Base-by-base conservation (phyloP, 2,113 vertebrate genomes). In the Colossoma macropomum region DNA sequence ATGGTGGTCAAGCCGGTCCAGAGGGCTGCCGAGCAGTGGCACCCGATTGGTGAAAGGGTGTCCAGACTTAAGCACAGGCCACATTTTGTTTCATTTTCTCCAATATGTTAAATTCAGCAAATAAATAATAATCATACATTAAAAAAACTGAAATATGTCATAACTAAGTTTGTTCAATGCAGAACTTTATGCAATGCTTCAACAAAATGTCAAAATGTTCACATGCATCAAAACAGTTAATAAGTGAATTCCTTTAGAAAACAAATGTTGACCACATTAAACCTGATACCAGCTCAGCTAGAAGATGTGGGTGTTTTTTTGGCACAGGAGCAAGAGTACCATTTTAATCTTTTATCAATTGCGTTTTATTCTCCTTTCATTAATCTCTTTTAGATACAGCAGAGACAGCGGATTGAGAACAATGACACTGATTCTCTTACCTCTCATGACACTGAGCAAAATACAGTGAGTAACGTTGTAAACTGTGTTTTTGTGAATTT, bases 391-490 rank as follows among this genome's bases (percentile, higher is more conserved):
- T 34, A 77, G 30, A n/a, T 65, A 10, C 10, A 60, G 30, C 85
- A 81, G 74, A 84, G 23, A 28, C 28, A 48, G 1, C 25, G 9
- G 28, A 32, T 38, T 6, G 66, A 75, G 72, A 81, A 27, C 71
- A 77, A 84, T 75, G 82, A 50, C 34, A 23, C 65, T 1, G 69
- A 81, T 23, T 78, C 60, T 11, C 12, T 62, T 12, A 60, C 34
- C 62, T 34, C 68, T 3, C 74, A 74, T 69, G 85, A 84, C 17
- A 56, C 38, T 10, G 82, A 79, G 25, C 68, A 75, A 16, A 56
- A 45, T 41, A 54, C 28, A 32, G 85, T 84, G 52, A 78, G 79
- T 87, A 73, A 48, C 9, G 13, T 3, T 25, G 7, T 76, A 28
- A 60, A 60, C 50, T 3, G 19, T 75, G 80, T 13, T 9, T 71